These are phyloP conservation scores for Podarcis raffonei DNA, from an alignment of 2,113 vertebrate genomes.

Conservation along the genomic window DNA sequence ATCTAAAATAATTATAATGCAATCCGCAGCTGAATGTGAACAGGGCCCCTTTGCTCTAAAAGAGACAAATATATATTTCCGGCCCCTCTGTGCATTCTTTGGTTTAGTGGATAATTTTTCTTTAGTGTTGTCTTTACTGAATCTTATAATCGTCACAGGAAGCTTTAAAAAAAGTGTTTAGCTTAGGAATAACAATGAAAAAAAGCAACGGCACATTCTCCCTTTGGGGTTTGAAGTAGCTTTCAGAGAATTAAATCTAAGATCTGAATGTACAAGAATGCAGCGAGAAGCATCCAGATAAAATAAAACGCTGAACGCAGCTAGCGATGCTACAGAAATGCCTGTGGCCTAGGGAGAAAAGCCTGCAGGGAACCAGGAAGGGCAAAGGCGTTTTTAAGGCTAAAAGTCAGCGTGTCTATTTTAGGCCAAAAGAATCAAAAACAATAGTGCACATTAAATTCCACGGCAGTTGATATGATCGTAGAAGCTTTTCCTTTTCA, in stretches of 20 bases:
- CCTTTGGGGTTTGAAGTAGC: slow-evolving; percentile 21
- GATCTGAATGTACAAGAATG: slow-evolving; percentile 6
- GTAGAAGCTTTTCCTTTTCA: slow-evolving; percentile 1
- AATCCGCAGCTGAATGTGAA: neutral
- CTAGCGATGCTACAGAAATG: slow-evolving; percentile 3
- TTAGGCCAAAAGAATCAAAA: slow-evolving; percentile 3
- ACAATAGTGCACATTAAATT: neutral
- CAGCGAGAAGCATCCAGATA: slow-evolving; percentile 21
- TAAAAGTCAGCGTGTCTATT: slow-evolving; percentile 14
- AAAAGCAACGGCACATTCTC: slow-evolving; percentile 5
- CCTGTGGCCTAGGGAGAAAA: neutral
- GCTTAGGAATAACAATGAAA: slow-evolving; percentile 37
- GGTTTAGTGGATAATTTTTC: neutral
- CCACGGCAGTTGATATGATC: neutral
- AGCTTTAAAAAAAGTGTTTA: slow-evolving; percentile 2
- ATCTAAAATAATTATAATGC: neutral
- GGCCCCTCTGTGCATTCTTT: slow-evolving; percentile 11
- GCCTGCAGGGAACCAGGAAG: neutral
- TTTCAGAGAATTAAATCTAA: slow-evolving; percentile 35
- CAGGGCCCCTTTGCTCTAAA: slow-evolving; percentile 7
- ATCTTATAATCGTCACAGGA: slow-evolving; percentile 15
- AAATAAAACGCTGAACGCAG: slow-evolving; percentile 38
- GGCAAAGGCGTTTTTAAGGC: slow-evolving; percentile 5
- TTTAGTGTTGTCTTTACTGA: slow-evolving; percentile 5
- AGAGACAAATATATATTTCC: neutral